phyloP scores from a whole-genome alignment of 2,888 invertebrate genomes.

The Plagodis dolabraria region DNA sequence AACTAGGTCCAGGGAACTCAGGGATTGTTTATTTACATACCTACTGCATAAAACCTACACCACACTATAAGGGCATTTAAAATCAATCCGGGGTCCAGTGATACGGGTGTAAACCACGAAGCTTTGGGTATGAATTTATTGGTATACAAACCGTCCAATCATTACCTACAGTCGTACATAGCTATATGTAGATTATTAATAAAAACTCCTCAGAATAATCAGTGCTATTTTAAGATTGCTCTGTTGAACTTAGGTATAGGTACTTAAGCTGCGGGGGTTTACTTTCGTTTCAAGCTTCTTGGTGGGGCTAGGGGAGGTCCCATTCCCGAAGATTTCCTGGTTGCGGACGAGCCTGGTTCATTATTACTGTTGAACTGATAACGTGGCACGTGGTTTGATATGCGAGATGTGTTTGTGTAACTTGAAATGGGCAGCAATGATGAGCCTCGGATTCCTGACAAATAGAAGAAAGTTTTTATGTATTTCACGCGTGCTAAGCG shows the following conservation, averaged over 20 bases:
- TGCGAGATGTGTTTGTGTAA: slow-evolving; percentile 44
- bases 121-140: no score
- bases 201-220: no score
- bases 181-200: no score
- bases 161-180: no score
- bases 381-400: slow-evolving; percentile 56
- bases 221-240: not conserved
- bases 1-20: no score
- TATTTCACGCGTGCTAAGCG: not conserved
- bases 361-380: slow-evolving; percentile 62
- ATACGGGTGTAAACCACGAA: no score
- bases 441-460: slow-evolving; percentile 63
- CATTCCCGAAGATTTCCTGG: slow-evolving; percentile 57
- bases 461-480: not conserved
- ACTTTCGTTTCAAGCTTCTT: slow-evolving; percentile 67
- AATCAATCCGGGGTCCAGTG: no score
- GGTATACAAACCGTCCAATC: no score
- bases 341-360: slow-evolving; percentile 32
- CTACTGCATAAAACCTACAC: no score
- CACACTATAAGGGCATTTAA: no score
- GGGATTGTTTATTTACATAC: no score
- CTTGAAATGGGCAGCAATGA: slow-evolving; percentile 49
- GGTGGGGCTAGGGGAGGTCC: slow-evolving; percentile 69
- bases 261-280: slow-evolving; percentile 21
- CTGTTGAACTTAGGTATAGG: not conserved